phyloP scores from a whole-genome alignment of 2,888 invertebrate species.

The Oscheius sp. region DNA sequence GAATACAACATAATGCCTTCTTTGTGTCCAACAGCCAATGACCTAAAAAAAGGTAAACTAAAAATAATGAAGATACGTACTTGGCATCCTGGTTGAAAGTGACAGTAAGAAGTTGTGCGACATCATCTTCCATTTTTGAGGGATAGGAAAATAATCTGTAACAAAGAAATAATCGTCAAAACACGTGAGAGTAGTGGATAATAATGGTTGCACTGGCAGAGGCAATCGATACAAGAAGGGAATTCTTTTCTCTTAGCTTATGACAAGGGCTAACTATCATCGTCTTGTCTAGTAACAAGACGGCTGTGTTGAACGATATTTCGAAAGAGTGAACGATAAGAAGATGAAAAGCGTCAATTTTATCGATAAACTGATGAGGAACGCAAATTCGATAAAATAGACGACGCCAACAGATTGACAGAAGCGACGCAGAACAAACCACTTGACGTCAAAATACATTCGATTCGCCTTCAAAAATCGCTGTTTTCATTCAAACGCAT shows the following conservation, averaged over 20 bases:
- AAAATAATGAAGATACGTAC: slow-evolving; percentile 78
- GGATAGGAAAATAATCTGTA: slow-evolving; percentile 2
- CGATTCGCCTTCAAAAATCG: neutral
- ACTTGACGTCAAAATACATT: neutral
- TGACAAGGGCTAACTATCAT: too few species aligned
- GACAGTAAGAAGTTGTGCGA: slow-evolving; percentile 83
- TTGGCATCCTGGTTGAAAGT: slow-evolving; percentile 97
- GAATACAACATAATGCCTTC: slow-evolving; percentile 89
- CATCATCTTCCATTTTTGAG: slow-evolving; percentile 34
- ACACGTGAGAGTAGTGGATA: slow-evolving; percentile 15
- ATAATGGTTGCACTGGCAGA: slow-evolving; percentile 2
- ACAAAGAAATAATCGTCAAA: neutral
- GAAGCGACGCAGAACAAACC: neutral
- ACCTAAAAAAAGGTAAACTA: slow-evolving; percentile 72
- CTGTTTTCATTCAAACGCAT: slow-evolving; percentile 20
- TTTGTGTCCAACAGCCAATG: slow-evolving; percentile 89
- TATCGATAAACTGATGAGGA: neutral
- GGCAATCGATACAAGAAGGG: neutral
- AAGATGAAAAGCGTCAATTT: too few species aligned
- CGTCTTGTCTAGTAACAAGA: too few species aligned
- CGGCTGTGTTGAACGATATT: too few species aligned
- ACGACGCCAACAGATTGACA: neutral
- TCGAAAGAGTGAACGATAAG: neutral
- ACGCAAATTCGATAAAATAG: neutral
- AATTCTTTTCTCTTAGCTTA: neutral